Base-by-base conservation (phyloP, 2,113 vertebrate species). In the Lanius ludovicianus region DNA sequence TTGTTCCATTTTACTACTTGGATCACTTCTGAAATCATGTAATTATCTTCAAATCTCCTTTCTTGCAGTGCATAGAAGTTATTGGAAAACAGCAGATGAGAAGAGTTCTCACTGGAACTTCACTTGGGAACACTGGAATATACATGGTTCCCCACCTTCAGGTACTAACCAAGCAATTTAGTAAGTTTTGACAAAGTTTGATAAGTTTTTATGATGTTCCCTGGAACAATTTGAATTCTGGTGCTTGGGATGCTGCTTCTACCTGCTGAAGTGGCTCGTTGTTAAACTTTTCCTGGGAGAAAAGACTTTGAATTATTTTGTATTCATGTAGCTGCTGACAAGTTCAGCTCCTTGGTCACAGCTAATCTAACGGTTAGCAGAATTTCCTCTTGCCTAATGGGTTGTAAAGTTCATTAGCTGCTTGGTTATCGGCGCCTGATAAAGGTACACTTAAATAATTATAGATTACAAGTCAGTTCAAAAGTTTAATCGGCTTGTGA, bases 51-150 rank as follows among this genome's bases (percentile, higher is more conserved):
- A 53, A 71, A 69, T 33, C 23, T 87, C 14, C 49, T 30, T 18
- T 30, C 31, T 77, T 65, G 21, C 30, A 28, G 15, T 27, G 31
- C 0, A 0, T 1, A 7, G 59, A 30, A 27, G n/a, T 30, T 33
- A 2, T 0, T 46, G 55, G 42, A 44, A 42, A 76, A n/a, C 9
- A 33, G 25, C 20, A 65, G 46, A 16, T 11, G 7, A 6, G 24
- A 87, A n/a, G 23, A 44, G 9, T 22, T 55, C 3, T 0, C 44
- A 1, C 1, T 12, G 41, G 27, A 83, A 33, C 21, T 90, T 53
- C 37, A 17, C 3, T 1, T 28, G 42, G 55, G 22, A 84, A 9
- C 1, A 1, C 0, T 7, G 50, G 37, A 25, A 24, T 7, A 53
- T 1, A 2, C 0, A 0, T 23, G 13, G 14, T 33, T 87, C 37